Percentiles rank a stretch among this genome's conserved stretches.
phyloP scores from a whole-genome alignment of 2,113 vertebrate genomes.

The Bos indicus region DNA sequence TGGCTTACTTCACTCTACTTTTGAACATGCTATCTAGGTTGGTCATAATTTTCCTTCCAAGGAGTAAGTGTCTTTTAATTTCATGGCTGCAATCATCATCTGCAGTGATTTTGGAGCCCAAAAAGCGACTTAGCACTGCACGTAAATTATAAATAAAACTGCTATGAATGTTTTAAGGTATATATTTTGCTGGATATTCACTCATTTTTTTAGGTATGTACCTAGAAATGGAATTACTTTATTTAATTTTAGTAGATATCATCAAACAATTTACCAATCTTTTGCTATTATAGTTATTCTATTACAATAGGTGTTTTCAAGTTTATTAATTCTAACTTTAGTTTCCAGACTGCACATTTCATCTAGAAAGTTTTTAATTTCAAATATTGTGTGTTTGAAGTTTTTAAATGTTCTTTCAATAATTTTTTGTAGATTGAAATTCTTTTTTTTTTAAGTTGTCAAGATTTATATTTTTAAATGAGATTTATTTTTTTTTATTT shows the following conservation, averaged over 20 bases:
- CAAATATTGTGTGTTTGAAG: neutral
- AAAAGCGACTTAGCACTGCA: rapidly evolving
- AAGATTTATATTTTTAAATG: no score
- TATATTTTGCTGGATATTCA: neutral
- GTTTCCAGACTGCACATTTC: neutral
- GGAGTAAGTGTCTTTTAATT: no score
- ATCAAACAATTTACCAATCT: neutral
- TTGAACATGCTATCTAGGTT: no score
- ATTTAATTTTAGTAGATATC: neutral
- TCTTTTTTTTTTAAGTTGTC: no score
- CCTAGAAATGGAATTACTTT: neutral
- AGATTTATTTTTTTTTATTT: no score
- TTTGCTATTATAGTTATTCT: neutral
- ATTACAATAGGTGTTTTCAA: neutral
- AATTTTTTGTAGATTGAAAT: neutral
- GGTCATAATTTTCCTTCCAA: no score
- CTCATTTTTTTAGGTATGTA: neutral
- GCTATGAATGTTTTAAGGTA: neutral
- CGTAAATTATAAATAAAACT: neutral
- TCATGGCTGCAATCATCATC: no score
- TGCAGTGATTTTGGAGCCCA: no score
- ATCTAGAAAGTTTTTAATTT: neutral
- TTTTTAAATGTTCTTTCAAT: neutral
- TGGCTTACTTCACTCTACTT: no score
- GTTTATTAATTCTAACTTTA: neutral